Base-by-base conservation (phyloP, 2,113 vertebrate genomes). In the Chloebia gouldiae region DNA sequence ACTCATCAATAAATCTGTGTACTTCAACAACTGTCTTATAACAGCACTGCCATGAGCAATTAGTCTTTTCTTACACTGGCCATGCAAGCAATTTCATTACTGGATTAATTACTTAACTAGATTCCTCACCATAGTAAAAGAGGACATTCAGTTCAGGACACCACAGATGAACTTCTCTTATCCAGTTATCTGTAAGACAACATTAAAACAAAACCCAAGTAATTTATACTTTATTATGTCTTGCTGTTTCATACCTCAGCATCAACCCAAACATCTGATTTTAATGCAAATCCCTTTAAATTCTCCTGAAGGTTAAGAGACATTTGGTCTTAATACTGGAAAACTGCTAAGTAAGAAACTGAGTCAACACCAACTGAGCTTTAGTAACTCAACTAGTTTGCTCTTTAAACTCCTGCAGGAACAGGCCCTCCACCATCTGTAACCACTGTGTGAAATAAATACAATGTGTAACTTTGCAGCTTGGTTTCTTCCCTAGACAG, bases 121-220 rank as follows among this genome's bases (percentile, higher is more conserved):
- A 57, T 65, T 92, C 65, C 98, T 98, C 97, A 99, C 99, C 99
- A 61, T 98, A 99, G 95, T 99, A 99, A 88, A 99, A 96, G 25
- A 99, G 96, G 79, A 99, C 98, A 3, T 98, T 98, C 75, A 99
- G 98, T 75, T 97, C 97, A 77, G 99, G 99, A 94, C 99, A 99
- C 99, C 99, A 99, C 40, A 98, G 91, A 65, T 98, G 96, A 94
- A 99, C 97, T 97, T 99, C 99, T 95, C 99, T 98, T 93, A 99
- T 98, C 99, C 99, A 99, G 97, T 99, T 99, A 98, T 99, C 99
- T 99, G 88, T 12, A 83, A 94, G 17, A 95, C 18, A 97, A 7
- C 42, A 88, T 47, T n/a, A 83, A 53, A 93, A 73, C 9, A 70
- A 71, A 90, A 56, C 5, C 0, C 5, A 60, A 49, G 27, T 68